Evolutionary conservation across 92 coral and sea anemone genomes (phyloP), one percentile per base, ranked within the genome.

Genomic region (Scolanthus callimorphus): DNA sequence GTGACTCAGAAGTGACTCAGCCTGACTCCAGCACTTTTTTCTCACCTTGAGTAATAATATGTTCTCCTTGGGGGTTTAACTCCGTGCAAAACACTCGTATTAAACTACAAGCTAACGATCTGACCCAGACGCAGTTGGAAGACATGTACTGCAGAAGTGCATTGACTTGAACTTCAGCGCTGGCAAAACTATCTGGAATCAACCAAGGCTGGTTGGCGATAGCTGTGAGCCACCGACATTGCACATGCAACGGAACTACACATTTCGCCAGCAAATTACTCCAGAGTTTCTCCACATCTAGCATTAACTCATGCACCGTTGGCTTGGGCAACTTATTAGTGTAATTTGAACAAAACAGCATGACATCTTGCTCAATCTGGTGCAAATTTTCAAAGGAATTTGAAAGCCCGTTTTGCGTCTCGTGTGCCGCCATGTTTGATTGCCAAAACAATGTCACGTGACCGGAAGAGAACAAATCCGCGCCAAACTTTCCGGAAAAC

Each of bases 131-230:
- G 56, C 74, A 65, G 17, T 80, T 49, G 1, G 97, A 90, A 39
- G 97, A 62, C 71, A 85, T 77, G 51, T 85, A 90, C 25, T 81
- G 80, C 46, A 90, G 68, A 34, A 90, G 57, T 3, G 95, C 76
- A 71, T 90, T 90, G 64, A 90, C 90, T 70, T 86, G 90, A 38
- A 85, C 90, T 51, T 90, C 97, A 21, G 95, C 90, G 59, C 78
- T 84, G 1, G 81, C 59, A 20, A 70, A 64, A 39, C 74, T 85
- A 11, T 78, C 84, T 20, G 97, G 97, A 19, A 70, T 62, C 19
- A 90, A 71, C 65, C 87, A 77, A 13, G 85, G 80, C 41, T 79
- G 90, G 57, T 86, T 90, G 52, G 95, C 97, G 10, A 85, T 59
- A 10, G 88, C 83, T 27, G 90, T 85, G 38, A 90, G 46, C 60